Evolutionary conservation across 1,140 invertebrate species (phyloP), one percentile per base, ranked within the genome.

Genomic region (Drosophila sp.): DNA sequence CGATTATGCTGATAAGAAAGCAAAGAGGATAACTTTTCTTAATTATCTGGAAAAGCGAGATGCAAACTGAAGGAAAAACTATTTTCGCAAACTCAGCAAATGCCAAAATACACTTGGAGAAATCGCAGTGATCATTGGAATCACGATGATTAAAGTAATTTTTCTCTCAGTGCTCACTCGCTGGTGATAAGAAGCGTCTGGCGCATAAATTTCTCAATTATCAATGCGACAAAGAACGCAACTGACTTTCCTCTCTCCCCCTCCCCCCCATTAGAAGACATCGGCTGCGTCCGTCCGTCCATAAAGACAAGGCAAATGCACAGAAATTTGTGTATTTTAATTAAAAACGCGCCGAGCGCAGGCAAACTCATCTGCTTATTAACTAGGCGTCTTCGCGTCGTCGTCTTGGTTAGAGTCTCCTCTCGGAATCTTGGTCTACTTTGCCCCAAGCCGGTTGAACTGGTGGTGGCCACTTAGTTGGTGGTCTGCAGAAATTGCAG

Each of bases 1-100:
- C 84, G 84, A 87, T 87, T 84, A 84, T 89, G 84, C 77, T 83
- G 84, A 87, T 89, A 87, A 87, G 77, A 77, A 83, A 87, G 83
- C 83, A 84, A 82, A 80, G 57, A 89, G 80, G 80, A 84, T 90
- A 89, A 89, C 73, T 89, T 89, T 90, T 90, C 80, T 89, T 89
- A 89, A 89, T 89, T 89, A 89, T 90, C 66, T 80, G 85, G 84
- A 89, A 87, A 89, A 84, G 79, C 75, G 61, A 55, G 56, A 66
- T 60, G 67, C 32, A 32, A 47, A 64, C 60, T 54, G 55, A 62
- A 61, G 41, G 17, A n/a, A 30, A 32, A 60, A 32, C 27, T 68
- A 77, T 73, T 72, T 78, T 72, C 70, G 44, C 44, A 47, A 44
- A 17, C 17, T 17, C 44, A 47, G 44, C 41, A 25, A 47, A 47